Conservation (phyloP, 2,888 invertebrate species). For the Polylopha cassiicola region DNA sequence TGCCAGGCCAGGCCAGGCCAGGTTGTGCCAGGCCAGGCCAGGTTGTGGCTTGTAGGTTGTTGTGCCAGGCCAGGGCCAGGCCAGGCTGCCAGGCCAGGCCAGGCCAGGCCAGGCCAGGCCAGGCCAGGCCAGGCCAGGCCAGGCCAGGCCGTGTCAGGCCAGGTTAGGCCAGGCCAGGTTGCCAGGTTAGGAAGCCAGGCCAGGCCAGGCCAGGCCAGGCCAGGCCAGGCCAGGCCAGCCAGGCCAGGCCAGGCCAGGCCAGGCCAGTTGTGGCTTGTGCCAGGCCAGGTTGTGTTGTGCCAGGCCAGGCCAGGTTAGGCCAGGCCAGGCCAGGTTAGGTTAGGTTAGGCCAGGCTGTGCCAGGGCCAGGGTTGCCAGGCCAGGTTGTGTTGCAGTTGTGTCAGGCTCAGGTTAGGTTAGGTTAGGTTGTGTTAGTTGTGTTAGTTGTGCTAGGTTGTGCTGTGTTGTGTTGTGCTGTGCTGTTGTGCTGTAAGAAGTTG, state of each 20-base stretch:
- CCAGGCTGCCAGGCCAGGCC: no score
- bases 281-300: no score
- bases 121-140: no score
- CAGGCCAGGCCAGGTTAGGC: constrained; percentile 20
- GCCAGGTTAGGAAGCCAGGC: constrained; percentile 18
- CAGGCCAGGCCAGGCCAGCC: constrained; percentile 19
- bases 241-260: constrained; percentile 17
- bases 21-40: constrained; percentile 16
- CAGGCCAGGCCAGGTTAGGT: constrained; percentile 22
- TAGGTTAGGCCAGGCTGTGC: constrained; percentile 18
- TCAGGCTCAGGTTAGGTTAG: constrained; percentile 19
- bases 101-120: no score
- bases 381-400: constrained; percentile 24
- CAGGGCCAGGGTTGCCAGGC: constrained; percentile 19
- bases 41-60: no score
- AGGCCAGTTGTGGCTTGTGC: constrained; percentile 18
- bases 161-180: constrained; percentile 18
- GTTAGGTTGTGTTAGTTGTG: no score
- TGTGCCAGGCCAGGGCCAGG: no score
- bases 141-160: no score
- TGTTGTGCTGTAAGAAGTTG: no score
- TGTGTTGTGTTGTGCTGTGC: no score
- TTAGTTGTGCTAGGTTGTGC: no score
- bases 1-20: constrained; percentile 17
- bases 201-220: constrained; percentile 18